Evolutionary conservation across 2,113 vertebrate species (phyloP), one percentile per base, ranked within the genome.

Genomic region (Silurus meridionalis): DNA sequence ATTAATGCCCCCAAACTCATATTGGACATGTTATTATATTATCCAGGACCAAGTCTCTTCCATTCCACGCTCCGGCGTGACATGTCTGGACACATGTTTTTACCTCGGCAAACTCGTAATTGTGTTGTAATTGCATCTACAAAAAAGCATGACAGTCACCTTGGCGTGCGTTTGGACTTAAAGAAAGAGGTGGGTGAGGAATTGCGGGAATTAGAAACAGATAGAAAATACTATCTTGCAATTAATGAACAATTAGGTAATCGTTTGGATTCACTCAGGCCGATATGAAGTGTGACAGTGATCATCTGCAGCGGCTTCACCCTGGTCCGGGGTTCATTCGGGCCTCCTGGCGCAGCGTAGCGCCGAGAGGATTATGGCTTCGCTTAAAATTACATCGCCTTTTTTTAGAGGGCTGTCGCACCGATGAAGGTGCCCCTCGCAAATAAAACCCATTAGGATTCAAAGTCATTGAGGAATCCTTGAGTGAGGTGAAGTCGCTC

Each of bases 341-440:
- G 23, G 85, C 80, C 75, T 52, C 53, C 37, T 28, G 84, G 50
- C 21, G 7, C 64, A 61, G 71, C 48, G 48, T 48, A 53, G 28
- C 23, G 37, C 37, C 57, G 46, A 85, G 74, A 83, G 85, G 79
- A 90, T 89, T 89, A 87, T 48, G 63, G 55, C 84, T 77, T 69
- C 60, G 82, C 85, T 85, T 52, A 82, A 90, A 91, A 91, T 86
- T 86, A 87, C 69, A 84, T 80, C 84, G 77, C 87, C 89, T 52
- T 57, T 84, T 37, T 86, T 58, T 78, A 64, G 75, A 88, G 85
- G 77, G 75, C 79, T 83, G 84, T 67, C 53, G 66, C 64, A 82
- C 87, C 91, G 90, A 92, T 86, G 88, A 90, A 92, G 91, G 92
- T 92, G 91, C 89, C 91, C 91, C 92, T 91, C 89, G 83, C 87